Conservation (phyloP, 2,797 vertebrate genomes). For the Rhynchotus rufescens region DNA sequence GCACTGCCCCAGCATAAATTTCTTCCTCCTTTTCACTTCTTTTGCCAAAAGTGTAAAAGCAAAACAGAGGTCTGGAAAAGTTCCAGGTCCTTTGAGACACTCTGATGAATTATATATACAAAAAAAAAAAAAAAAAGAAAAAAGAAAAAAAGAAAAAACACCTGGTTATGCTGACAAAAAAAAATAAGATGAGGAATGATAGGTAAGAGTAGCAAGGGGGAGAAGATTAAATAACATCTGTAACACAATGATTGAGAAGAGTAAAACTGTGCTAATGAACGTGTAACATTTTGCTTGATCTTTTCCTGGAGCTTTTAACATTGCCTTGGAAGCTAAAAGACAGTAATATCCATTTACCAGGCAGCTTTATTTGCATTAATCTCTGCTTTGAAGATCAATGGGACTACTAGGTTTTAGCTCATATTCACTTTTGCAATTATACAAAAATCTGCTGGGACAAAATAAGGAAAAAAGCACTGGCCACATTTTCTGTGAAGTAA, state of each 20-base stretch:
- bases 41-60: slow-evolving; percentile 52
- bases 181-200: not conserved
- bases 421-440: not conserved
- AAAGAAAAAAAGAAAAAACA: not conserved
- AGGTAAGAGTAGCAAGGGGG: not conserved
- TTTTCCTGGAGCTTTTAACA: slow-evolving; percentile 11
- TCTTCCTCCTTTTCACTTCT: slow-evolving; percentile 11
- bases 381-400: not conserved
- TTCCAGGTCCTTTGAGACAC: slow-evolving; percentile 24
- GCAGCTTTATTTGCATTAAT: not conserved
- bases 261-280: not conserved
- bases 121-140: not conserved
- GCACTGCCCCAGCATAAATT: slow-evolving; percentile 35
- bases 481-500: not conserved
- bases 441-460: not conserved
- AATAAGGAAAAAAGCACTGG: not conserved
- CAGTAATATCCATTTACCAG: not conserved
- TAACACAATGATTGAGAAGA: not conserved
- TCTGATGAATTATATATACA: slow-evolving; percentile 5
- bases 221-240: slow-evolving; percentile 1
- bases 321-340: not conserved
- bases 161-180: not conserved
- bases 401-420: not conserved
- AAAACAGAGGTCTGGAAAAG: slow-evolving; percentile 53
- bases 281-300: not conserved